Evolutionary conservation across 2,797 vertebrate species (phyloP).

Genomic region (Nannoperca australis): DNA sequence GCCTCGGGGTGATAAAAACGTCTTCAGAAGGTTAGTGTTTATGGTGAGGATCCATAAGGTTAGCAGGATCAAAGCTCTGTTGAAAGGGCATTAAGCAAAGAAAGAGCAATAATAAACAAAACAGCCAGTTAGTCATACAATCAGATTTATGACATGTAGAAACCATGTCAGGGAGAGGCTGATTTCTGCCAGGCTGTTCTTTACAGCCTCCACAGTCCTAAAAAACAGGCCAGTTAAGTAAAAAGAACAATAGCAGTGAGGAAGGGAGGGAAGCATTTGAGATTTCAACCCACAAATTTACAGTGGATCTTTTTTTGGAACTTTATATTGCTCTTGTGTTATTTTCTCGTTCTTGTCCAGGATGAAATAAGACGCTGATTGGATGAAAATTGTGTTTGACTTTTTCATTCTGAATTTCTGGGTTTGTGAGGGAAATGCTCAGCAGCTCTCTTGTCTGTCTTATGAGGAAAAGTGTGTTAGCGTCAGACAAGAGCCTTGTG

Average conservation of each 20-base stretch:
- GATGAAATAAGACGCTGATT: constrained; percentile 49
- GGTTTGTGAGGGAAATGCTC: constrained; percentile 51
- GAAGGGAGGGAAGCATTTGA: constrained; percentile 36
- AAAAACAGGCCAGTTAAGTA: constrained; percentile 60
- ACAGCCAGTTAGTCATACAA: constrained; percentile 75
- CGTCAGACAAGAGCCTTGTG: constrained; percentile 49
- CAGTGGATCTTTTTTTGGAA: constrained; percentile 32
- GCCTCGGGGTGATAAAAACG: constrained; percentile 82
- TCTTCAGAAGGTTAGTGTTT: constrained; percentile 81
- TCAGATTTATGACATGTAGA: constrained; percentile 77
- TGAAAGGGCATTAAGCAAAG: constrained; percentile 73
- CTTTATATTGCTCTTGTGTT: constrained; percentile 55
- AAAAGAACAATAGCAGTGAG: constrained; percentile 70
- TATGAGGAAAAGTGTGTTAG: constrained; percentile 47
- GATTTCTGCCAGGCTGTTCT: constrained; percentile 70
- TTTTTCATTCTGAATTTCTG: constrained; percentile 64
- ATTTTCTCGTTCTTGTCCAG: constrained; percentile 51
- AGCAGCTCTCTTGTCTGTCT: constrained; percentile 45
- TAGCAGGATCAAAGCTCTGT: constrained; percentile 83
- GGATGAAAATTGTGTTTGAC: constrained; percentile 63
- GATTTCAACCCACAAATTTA: constrained; percentile 55
- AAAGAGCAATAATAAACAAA: constrained; percentile 80
- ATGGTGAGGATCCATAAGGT: constrained; percentile 81
- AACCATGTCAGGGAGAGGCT: constrained; percentile 67
- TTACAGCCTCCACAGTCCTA: constrained; percentile 58